These are phyloP conservation scores for Drosophila navojoa DNA, from an alignment of 1,140 invertebrate species.

Conservation along the genomic window DNA sequence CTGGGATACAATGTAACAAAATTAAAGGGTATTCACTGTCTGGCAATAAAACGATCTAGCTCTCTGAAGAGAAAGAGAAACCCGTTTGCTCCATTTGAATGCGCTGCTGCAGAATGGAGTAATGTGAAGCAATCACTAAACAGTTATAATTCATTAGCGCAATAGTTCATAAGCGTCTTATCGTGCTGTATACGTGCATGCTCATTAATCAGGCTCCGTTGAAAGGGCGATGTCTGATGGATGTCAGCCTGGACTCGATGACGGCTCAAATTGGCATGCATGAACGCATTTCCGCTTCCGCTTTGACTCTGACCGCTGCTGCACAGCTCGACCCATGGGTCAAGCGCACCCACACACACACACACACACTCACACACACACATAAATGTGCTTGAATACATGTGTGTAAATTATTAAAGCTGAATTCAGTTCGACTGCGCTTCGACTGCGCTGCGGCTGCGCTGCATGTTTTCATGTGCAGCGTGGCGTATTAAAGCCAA, in stretches of 20 bases:
- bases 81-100: neutral
- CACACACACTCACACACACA: slow-evolving; percentile 4
- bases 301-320: neutral
- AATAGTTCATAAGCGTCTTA: slow-evolving; percentile 22
- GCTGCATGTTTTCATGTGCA: slow-evolving; percentile 48
- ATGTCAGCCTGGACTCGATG: slow-evolving; percentile 20
- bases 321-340: slow-evolving; percentile 18
- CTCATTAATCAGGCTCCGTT: slow-evolving; percentile 25
- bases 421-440: slow-evolving; percentile 34
- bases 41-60: neutral
- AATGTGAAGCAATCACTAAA: slow-evolving; percentile 19
- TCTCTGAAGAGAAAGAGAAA: neutral
- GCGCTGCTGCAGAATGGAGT: neutral
- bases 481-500: slow-evolving; percentile 63
- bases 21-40: neutral
- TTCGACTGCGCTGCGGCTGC: slow-evolving; percentile 1
- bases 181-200: slow-evolving; percentile 8
- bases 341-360: slow-evolving; percentile 11
- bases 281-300: slow-evolving; percentile 68
- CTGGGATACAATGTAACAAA: neutral
- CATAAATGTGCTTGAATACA: slow-evolving; percentile 8
- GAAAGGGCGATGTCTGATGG: slow-evolving; percentile 15
- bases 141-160: slow-evolving; percentile 28
- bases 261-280: slow-evolving; percentile 53
- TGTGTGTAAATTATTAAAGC: slow-evolving; percentile 66